phyloP scores from a whole-genome alignment of 2,888 invertebrate species.

The Perizoma affinitatum region DNA sequence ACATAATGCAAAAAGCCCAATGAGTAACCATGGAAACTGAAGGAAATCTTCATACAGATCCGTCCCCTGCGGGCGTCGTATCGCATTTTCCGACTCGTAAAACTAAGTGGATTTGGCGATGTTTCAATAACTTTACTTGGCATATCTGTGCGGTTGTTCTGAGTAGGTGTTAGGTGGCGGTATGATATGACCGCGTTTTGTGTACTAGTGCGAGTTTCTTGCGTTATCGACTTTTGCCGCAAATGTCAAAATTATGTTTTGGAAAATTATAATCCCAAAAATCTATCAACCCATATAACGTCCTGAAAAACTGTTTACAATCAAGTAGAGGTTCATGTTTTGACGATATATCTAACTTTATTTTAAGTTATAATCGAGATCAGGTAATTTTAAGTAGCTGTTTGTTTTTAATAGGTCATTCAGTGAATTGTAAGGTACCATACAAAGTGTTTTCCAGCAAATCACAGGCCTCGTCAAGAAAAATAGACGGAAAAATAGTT shows the following conservation, averaged over 20 bases:
- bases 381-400: too few species aligned
- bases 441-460: too few species aligned
- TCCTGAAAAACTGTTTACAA: too few species aligned
- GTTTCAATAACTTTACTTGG: slow-evolving; percentile 71
- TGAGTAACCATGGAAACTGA: slow-evolving; percentile 42
- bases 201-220: slow-evolving; percentile 5
- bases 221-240: not conserved
- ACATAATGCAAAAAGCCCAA: slow-evolving; percentile 28
- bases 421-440: too few species aligned
- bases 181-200: slow-evolving; percentile 21
- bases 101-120: slow-evolving; percentile 78
- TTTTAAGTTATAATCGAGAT: too few species aligned
- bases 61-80: slow-evolving; percentile 45
- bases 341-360: too few species aligned
- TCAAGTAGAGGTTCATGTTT: too few species aligned
- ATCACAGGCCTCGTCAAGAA: too few species aligned
- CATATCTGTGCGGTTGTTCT: slow-evolving; percentile 43
- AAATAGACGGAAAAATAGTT: too few species aligned
- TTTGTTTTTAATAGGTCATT: too few species aligned
- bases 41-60: slow-evolving; percentile 43
- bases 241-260: not conserved
- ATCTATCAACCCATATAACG: too few species aligned
- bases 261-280: too few species aligned
- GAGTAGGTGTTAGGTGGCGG: slow-evolving; percentile 39
- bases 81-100: slow-evolving; percentile 77